phyloP scores from a whole-genome alignment of 1,140 invertebrate genomes.

The Euwallacea similis region DNA sequence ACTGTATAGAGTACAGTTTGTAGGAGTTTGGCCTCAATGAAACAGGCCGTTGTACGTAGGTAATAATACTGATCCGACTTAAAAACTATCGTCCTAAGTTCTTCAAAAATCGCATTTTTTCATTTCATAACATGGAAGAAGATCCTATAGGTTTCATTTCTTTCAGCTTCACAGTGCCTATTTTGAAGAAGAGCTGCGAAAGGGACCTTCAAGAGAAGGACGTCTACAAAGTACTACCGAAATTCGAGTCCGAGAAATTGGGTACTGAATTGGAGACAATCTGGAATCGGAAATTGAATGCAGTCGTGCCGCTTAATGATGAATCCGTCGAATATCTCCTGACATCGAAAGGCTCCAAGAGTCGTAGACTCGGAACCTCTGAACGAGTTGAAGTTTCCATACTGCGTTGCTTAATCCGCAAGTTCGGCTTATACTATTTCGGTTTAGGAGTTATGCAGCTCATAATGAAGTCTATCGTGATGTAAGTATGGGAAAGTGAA shows the following conservation, averaged over 20 bases:
- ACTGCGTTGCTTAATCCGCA: slow-evolving; percentile 18
- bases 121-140: neutral
- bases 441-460: slow-evolving; percentile 50
- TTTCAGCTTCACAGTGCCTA: slow-evolving; percentile 43
- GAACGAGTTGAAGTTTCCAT: slow-evolving; percentile 17
- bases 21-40: too few species aligned
- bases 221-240: slow-evolving; percentile 43
- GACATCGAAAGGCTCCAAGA: neutral
- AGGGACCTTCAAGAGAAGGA: slow-evolving; percentile 54
- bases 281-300: slow-evolving; percentile 47
- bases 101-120: too few species aligned
- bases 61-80: too few species aligned
- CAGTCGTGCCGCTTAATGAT: neutral
- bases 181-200: slow-evolving; percentile 41
- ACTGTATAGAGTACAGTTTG: too few species aligned
- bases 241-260: slow-evolving; percentile 40
- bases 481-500: slow-evolving; percentile 51
- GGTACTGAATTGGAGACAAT: slow-evolving; percentile 44
- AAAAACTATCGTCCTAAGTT: too few species aligned
- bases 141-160: neutral
- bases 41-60: too few species aligned
- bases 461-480: slow-evolving; percentile 58
- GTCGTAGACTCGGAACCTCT: neutral
- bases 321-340: neutral
- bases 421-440: slow-evolving; percentile 30